Evolutionary conservation across 2,797 vertebrate genomes (phyloP).

Genomic region (Telmatherina bonti): DNA sequence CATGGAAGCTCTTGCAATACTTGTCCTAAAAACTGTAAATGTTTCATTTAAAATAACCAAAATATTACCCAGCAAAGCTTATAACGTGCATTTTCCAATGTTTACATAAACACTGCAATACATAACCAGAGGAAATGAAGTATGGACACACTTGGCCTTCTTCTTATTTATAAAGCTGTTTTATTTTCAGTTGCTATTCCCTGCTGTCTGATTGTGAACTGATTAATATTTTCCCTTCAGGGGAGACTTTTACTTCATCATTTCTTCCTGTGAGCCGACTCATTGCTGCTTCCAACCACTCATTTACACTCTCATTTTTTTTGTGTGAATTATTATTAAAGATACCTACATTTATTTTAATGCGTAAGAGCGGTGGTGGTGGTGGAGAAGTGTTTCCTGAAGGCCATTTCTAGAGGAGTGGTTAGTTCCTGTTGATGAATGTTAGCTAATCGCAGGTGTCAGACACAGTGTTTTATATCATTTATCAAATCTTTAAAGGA

Average conservation of each 20-base stretch:
- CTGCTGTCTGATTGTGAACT: constrained; percentile 1
- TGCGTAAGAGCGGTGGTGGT: neutral
- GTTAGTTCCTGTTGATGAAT: constrained; percentile 63
- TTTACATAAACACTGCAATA: neutral
- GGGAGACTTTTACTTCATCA: constrained; percentile 45
- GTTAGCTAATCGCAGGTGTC: constrained; percentile 66
- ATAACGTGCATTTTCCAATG: neutral
- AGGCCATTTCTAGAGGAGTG: constrained; percentile 58
- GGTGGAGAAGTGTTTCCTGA: constrained; percentile 46
- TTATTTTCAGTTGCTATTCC: constrained; percentile 27
- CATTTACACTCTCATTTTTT: constrained; percentile 42
- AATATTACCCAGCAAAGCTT: neutral
- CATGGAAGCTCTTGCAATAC: no score
- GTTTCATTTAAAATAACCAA: no score
- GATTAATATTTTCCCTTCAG: constrained; percentile 41
- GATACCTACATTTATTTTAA: constrained; percentile 55
- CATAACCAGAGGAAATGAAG: neutral
- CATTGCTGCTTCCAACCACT: constrained; percentile 43
- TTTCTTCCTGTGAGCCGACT: constrained; percentile 40
- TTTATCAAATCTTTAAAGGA: constrained; percentile 67
- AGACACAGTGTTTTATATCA: constrained; percentile 35
- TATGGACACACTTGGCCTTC: constrained; percentile 39
- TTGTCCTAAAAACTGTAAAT: no score
- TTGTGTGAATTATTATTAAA: constrained; percentile 45
- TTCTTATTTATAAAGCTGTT: constrained; percentile 42